These are phyloP conservation scores for Cistogaster globosa DNA, from an alignment of 2,888 invertebrate genomes.

Conservation along the genomic window DNA sequence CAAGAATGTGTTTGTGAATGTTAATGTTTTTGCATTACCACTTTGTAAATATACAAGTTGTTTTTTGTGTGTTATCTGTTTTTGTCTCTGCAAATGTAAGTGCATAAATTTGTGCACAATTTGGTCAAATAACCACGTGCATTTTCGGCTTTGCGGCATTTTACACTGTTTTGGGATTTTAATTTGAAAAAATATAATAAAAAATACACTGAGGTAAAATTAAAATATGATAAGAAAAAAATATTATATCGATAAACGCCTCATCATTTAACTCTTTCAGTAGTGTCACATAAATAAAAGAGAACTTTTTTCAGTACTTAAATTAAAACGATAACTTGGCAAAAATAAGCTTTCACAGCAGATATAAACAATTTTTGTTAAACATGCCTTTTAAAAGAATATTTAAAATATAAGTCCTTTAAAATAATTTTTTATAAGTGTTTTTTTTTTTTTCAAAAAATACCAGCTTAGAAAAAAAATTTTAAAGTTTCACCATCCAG, in stretches of 20 bases:
- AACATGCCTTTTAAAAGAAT: too few species aligned
- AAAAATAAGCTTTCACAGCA: too few species aligned
- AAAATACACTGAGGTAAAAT: conserved; percentile 61
- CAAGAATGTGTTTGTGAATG: conserved; percentile 46
- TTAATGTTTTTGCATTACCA: conserved; percentile 73
- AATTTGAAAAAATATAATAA: conserved; percentile 31
- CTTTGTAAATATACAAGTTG: conserved; percentile 69
- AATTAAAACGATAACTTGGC: not conserved
- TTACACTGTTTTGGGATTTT: conserved; percentile 68
- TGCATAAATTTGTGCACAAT: conserved; percentile 39
- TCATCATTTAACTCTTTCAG: not conserved
- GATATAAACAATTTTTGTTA: too few species aligned
- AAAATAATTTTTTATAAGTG: too few species aligned
- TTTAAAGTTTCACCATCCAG: too few species aligned
- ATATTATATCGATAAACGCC: conserved; percentile 24
- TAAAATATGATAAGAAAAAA: conserved; percentile 36
- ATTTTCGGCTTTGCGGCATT: conserved; percentile 72
- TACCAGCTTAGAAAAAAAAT: too few species aligned
- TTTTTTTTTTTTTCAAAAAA: too few species aligned
- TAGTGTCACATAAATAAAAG: not conserved
- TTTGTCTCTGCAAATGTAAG: conserved; percentile 29
- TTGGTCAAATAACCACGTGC: conserved; percentile 73
- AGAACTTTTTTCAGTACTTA: conserved; percentile 14
- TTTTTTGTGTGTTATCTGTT: conserved; percentile 27
- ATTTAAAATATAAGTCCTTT: too few species aligned